These are phyloP conservation scores for Endotricha flammealis DNA, from an alignment of 2,888 invertebrate species.

Conservation along the genomic window DNA sequence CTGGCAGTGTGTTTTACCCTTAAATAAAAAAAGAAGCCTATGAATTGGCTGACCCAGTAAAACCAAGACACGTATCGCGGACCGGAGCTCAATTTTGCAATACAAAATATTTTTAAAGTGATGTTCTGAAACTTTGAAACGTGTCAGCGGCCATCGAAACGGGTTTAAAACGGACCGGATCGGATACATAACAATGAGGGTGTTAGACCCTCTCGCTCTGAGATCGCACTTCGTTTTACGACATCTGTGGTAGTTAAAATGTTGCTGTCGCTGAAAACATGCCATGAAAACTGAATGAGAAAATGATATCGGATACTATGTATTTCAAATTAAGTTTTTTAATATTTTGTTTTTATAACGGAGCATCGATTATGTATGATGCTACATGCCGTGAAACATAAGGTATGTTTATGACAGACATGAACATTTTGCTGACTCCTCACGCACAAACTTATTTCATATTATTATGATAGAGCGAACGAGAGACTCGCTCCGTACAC, in stretches of 20 bases:
- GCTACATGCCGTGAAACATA: not conserved
- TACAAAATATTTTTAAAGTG: too few species aligned
- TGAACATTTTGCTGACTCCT: too few species aligned
- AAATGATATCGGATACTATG: not conserved
- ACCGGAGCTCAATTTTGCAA: too few species aligned
- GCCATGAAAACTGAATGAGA: conserved; percentile 4
- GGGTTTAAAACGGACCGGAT: conserved; percentile 16
- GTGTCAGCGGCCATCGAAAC: not conserved
- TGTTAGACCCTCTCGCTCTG: conserved; percentile 23
- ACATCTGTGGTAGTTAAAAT: conserved; percentile 26
- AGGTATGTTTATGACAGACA: too few species aligned
- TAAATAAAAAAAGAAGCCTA: too few species aligned
- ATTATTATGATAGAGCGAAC: too few species aligned
- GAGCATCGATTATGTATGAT: not conserved
- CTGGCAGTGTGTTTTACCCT: too few species aligned
- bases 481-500: too few species aligned
- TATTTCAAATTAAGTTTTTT: not conserved
- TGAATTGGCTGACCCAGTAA: too few species aligned
- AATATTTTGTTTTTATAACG: not conserved
- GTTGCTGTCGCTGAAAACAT: conserved; percentile 17
- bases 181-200: conserved; percentile 28
- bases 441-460: too few species aligned
- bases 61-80: too few species aligned
- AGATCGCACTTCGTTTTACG: conserved; percentile 35
- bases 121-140: not conserved